Evolutionary conservation across 2,113 vertebrate species (phyloP), one percentile per base, ranked within the genome.

Genomic region (Oreochromis spilurus): DNA sequence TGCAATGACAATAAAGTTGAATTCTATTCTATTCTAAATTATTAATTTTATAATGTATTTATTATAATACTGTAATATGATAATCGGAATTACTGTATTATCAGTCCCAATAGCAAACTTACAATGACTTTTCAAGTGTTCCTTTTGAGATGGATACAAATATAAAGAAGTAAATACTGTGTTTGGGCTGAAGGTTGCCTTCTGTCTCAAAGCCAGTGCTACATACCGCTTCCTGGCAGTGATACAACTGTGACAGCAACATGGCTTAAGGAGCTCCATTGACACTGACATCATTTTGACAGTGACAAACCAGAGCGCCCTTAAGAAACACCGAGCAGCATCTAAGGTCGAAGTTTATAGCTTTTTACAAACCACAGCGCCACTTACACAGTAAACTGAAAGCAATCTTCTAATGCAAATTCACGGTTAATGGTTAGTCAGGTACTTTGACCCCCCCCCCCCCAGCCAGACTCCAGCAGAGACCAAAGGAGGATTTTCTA

Each of bases 161-260:
- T 81, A 58, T 43, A 43, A 80, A 58, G 21, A 80, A 19, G 52
- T 75, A 48, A 48, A 75, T 29, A 0, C 13, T 72, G 67, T 72
- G 67, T 72, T 14, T 60, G 55, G 78, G 5, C 4, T 0, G 6
- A 43, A 26, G 13, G 65, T 40, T 26, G 13, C 9, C 9, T 75
- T 45, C 48, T 29, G 40, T 2, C 43, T 50, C n/a, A 60, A 72
- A 84, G 40, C 52, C 50, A 84, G 72, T 65, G 79, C 79, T 77
- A 26, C 21, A 7, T 19, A 9, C 67, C 17, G 40, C 67, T 75
- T 48, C 40, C 14, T 75, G 40, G 24, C 40, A 75, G 24, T 29
- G 24, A 29, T 9, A 75, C 38, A 19, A 48, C 4, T 7, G 40
- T 75, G 40, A 75, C 40, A 75, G 40, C 40, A 11, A 48, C 9